A percentile compares a stretch with the other conserved stretches of the same genome.
These are phyloP conservation scores for Philereme vetulata DNA, from an alignment of 2,888 invertebrate species.

Conservation along the genomic window DNA sequence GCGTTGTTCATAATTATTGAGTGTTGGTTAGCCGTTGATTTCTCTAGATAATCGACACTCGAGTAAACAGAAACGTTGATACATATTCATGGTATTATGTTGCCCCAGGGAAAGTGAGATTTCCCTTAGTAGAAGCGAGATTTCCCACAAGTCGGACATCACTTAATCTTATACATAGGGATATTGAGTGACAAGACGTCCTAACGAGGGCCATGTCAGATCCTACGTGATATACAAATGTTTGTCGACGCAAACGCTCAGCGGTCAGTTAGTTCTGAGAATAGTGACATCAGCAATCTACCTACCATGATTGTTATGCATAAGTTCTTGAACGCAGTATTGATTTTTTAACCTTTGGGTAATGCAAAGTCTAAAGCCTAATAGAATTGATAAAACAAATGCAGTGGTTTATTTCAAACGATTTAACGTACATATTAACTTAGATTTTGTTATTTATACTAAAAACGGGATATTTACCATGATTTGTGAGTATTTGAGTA, in stretches of 20 bases:
- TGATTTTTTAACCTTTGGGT: neutral
- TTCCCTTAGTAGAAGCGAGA: constrained; percentile 35
- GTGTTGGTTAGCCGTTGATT: constrained; percentile 3
- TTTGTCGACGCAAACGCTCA: constrained; percentile 1
- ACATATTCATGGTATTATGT: constrained; percentile 41
- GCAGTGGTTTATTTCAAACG: no score
- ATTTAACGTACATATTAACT: no score
- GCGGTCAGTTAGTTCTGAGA: constrained; percentile 17
- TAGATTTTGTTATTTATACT: no score
- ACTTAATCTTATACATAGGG: neutral
- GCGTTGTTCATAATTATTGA: neutral
- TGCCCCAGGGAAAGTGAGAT: constrained; percentile 45
- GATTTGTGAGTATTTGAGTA: no score
- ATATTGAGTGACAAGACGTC: constrained; percentile 23
- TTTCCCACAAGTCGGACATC: constrained; percentile 35
- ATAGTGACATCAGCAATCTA: constrained; percentile 20
- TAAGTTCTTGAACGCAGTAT: neutral
- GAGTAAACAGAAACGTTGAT: constrained; percentile 38
- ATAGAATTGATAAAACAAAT: no score
- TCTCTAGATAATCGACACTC: constrained; percentile 30
- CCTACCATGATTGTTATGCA: constrained; percentile 3
- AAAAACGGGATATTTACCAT: no score
- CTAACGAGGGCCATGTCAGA: constrained; percentile 17
- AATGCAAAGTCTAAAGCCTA: no score
- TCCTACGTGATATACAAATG: constrained; percentile 11